Percentiles rank a stretch among this genome's conserved stretches.
Evolutionary conservation across 2,113 vertebrate genomes (phyloP).

Genomic region (Pontoporia blainvillei): DNA sequence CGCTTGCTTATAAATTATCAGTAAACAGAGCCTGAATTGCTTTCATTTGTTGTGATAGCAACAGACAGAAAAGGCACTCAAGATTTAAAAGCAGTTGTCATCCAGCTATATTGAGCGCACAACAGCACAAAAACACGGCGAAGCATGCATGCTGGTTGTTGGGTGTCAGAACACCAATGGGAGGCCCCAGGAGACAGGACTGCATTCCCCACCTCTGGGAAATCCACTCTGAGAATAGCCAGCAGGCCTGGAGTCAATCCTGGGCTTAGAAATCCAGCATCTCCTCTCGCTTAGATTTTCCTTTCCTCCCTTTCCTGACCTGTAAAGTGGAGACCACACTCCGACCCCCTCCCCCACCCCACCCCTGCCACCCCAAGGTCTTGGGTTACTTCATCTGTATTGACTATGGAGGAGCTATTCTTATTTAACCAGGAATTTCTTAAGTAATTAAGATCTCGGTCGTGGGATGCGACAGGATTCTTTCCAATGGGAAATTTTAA

Average conservation of each 20-base stretch:
- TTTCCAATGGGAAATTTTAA: neutral
- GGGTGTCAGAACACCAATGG: neutral
- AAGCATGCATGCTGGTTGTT: neutral
- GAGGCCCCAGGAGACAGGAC: neutral
- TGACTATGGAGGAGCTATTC: neutral
- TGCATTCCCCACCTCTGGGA: neutral
- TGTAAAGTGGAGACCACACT: neutral
- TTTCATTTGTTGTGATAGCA: constrained; percentile 65
- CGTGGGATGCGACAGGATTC: neutral
- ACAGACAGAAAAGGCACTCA: constrained; percentile 48
- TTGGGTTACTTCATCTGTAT: neutral
- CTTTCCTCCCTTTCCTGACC: neutral
- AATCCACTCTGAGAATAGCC: neutral
- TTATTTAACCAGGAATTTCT: neutral
- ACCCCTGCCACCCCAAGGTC: neutral
- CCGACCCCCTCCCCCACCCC: no score
- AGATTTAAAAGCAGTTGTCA: constrained; percentile 42
- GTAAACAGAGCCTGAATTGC: constrained; percentile 61
- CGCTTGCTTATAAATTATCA: constrained; percentile 59
- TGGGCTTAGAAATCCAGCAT: neutral
- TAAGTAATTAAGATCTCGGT: neutral
- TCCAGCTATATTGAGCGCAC: constrained; percentile 4
- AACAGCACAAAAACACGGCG: neutral
- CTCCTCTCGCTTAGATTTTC: neutral
- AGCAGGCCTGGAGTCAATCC: neutral